These are phyloP conservation scores for Limanda limanda DNA, from an alignment of 2,113 vertebrate species.

Conservation along the genomic window DNA sequence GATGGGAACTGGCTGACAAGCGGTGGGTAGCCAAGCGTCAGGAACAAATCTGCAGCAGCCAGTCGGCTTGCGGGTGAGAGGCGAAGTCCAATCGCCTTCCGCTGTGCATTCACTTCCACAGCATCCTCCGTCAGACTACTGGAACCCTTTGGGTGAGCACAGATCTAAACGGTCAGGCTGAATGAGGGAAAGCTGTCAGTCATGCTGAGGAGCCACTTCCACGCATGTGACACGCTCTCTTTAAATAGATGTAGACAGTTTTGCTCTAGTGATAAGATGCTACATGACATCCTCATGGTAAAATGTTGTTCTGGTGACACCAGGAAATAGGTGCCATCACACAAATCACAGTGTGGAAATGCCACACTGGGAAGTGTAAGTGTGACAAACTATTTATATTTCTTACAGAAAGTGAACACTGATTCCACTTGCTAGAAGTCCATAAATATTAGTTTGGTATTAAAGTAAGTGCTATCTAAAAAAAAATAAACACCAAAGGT, in stretches of 20 bases:
- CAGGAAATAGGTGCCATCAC: slow-evolving; percentile 27
- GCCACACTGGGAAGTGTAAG: not conserved
- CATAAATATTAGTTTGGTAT: not conserved
- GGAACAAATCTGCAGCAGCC: slow-evolving; percentile 38
- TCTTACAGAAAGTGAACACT: not conserved
- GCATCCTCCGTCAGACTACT: not conserved
- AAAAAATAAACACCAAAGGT: slow-evolving; percentile 29
- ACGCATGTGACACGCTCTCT: slow-evolving; percentile 33
- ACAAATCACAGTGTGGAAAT: slow-evolving; percentile 44
- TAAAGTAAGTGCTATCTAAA: not conserved
- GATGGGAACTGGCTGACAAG: slow-evolving; percentile 58
- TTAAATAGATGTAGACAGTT: slow-evolving; percentile 28
- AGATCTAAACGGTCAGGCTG: slow-evolving; percentile 24
- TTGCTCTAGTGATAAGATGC: slow-evolving; percentile 17
- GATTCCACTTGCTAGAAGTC: too few species aligned
- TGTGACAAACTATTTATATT: not conserved
- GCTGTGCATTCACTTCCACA: slow-evolving; percentile 32
- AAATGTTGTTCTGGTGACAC: slow-evolving; percentile 16
- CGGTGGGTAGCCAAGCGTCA: slow-evolving; percentile 37
- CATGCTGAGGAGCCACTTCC: slow-evolving; percentile 38
- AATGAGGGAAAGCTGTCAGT: slow-evolving; percentile 45
- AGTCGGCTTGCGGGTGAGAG: slow-evolving; percentile 1
- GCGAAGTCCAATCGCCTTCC: slow-evolving; percentile 17
- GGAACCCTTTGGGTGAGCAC: slow-evolving; percentile 8
- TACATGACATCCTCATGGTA: slow-evolving; percentile 21